Percentiles rank a stretch among this genome's conserved stretches.
These are phyloP conservation scores for Microctonus aethiopoides DNA, from an alignment of 2,888 invertebrate genomes.

Conservation along the genomic window DNA sequence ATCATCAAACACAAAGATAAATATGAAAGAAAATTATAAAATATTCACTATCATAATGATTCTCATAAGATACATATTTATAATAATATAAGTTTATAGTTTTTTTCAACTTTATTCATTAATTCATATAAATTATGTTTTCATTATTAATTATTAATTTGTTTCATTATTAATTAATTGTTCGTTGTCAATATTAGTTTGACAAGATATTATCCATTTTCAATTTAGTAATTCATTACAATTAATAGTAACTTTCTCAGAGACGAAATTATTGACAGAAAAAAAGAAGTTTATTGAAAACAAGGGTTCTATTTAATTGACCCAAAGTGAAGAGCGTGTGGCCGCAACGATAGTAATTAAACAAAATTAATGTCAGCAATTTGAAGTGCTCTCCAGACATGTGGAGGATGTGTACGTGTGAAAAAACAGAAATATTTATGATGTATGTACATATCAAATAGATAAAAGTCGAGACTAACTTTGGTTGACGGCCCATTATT, in stretches of 20 bases:
- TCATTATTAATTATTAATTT: too few relatives aligned
- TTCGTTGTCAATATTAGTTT: neutral
- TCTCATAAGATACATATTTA: neutral
- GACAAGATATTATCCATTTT: neutral
- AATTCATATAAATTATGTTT: neutral
- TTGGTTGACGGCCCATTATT: slow-evolving; percentile 50
- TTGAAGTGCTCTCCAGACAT: slow-evolving; percentile 42
- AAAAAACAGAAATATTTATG: slow-evolving; percentile 15
- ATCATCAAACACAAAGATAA: slow-evolving; percentile 20
- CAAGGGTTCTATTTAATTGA: slow-evolving; percentile 44
- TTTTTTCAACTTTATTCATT: neutral
- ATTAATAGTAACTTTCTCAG: neutral
- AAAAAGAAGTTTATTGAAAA: slow-evolving; percentile 20
- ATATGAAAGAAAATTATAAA: neutral
- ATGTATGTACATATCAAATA: too few relatives aligned
- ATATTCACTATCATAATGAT: neutral
- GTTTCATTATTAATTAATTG: neutral
- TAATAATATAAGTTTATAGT: neutral
- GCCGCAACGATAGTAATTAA: slow-evolving; percentile 48
- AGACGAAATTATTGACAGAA: slow-evolving; percentile 14
- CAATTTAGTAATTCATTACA: neutral
- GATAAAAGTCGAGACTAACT: slow-evolving; percentile 35
- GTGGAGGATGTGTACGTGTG: slow-evolving; percentile 16
- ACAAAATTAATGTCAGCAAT: slow-evolving; percentile 51
- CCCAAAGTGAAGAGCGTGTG: slow-evolving; percentile 35